These are phyloP conservation scores for Perithous albicinctus DNA, from an alignment of 2,888 invertebrate species.

Conservation along the genomic window DNA sequence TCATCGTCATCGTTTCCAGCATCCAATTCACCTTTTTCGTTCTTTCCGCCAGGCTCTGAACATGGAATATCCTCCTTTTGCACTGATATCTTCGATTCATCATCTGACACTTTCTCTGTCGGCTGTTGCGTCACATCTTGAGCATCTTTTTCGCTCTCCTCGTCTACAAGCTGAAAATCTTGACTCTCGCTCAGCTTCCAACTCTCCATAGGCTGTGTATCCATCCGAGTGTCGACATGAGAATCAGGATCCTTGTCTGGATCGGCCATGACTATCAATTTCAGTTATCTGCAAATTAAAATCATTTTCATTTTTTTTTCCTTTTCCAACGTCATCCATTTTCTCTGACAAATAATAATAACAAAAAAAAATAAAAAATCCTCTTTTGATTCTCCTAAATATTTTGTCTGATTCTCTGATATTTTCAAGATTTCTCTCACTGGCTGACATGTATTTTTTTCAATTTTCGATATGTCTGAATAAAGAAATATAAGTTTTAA, in stretches of 20 bases:
- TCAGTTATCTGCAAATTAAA: slow-evolving; percentile 5
- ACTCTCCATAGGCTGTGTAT: slow-evolving; percentile 53
- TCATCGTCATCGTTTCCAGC: too few species aligned
- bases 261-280: slow-evolving; percentile 72
- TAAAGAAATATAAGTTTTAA: too few species aligned
- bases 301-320: too few species aligned
- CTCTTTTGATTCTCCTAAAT: too few species aligned
- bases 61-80: slow-evolving; percentile 32
- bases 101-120: slow-evolving; percentile 14
- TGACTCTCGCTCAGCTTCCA: slow-evolving; percentile 73
- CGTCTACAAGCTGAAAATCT: slow-evolving; percentile 75
- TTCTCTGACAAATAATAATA: too few species aligned
- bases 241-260: slow-evolving; percentile 65
- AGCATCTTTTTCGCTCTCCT: slow-evolving; percentile 52
- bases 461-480: too few species aligned
- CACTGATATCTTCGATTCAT: slow-evolving; percentile 4
- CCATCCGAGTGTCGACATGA: too few species aligned
- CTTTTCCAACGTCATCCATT: too few species aligned
- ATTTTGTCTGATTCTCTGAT: too few species aligned
- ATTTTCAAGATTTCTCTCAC: too few species aligned
- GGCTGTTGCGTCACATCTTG: background rate
- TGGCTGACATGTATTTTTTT: too few species aligned
- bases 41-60: slow-evolving; percentile 44
- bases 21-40: slow-evolving; percentile 40
- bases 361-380: too few species aligned